Evolutionary conservation across 2,888 invertebrate species (phyloP).

Genomic region (Philonicus albiceps): DNA sequence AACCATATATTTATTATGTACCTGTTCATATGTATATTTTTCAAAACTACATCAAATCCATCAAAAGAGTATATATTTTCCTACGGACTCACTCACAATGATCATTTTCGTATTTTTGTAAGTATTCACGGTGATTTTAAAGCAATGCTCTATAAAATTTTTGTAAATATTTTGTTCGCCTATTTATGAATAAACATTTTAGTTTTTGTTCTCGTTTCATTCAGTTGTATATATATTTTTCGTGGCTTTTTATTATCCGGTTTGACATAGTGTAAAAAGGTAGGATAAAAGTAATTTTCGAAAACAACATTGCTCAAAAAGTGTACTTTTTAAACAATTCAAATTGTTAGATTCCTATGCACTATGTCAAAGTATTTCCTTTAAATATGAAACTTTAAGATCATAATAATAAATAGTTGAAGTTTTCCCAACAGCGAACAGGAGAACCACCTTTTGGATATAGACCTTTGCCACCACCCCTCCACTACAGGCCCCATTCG

Average conservation of each 20-base stretch:
- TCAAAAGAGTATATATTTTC: conserved; percentile 9
- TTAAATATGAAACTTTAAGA: background rate
- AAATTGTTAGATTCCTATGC: background rate
- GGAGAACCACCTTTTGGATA: conserved; percentile 70
- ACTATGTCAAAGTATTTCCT: background rate
- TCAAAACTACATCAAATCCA: background rate
- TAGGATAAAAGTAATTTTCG: background rate
- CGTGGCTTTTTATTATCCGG: background rate
- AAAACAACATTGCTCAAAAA: background rate
- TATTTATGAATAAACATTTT: conserved; percentile 1
- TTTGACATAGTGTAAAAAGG: background rate
- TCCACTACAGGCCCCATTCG: conserved; percentile 65
- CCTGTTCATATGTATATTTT: conserved; percentile 7
- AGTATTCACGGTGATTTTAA: conserved; percentile 17
- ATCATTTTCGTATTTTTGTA: conserved; percentile 35
- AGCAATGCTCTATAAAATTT: background rate
- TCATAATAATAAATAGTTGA: background rate
- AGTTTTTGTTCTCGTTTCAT: background rate
- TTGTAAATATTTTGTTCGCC: background rate
- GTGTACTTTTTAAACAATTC: background rate
- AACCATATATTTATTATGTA: background rate
- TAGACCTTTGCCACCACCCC: conserved; percentile 68
- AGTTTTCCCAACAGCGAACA: conserved; percentile 66
- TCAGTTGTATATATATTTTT: background rate
- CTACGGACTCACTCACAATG: conserved; percentile 3